These are phyloP conservation scores for Lithophane ornitopus DNA, from an alignment of 2,888 invertebrate genomes.

Conservation along the genomic window DNA sequence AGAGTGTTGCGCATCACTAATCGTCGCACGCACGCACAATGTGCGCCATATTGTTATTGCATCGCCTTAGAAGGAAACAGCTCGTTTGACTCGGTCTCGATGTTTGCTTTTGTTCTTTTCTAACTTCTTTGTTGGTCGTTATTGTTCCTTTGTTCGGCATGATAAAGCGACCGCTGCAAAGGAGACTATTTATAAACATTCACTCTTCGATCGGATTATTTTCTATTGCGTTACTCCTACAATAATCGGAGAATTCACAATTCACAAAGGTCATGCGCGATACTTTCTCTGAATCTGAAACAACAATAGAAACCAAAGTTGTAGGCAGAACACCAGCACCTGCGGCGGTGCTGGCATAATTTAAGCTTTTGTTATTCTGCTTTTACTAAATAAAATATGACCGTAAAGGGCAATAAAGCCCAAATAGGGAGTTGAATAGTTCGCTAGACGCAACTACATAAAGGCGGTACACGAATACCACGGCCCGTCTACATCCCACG, in stretches of 20 bases:
- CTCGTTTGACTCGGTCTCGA: slow-evolving; percentile 79
- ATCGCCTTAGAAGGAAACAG: slow-evolving; percentile 83
- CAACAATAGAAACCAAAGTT: slow-evolving; percentile 31
- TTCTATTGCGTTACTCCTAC: slow-evolving; percentile 72
- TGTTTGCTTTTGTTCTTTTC: slow-evolving; percentile 87
- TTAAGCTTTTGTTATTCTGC: slow-evolving; percentile 69
- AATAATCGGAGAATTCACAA: slow-evolving; percentile 63
- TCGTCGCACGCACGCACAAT: slow-evolving; percentile 76
- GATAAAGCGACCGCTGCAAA: slow-evolving; percentile 78
- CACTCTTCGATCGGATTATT: slow-evolving; percentile 77
- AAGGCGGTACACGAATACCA: slow-evolving; percentile 76
- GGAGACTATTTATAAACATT: slow-evolving; percentile 85
- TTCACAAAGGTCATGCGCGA: slow-evolving; percentile 61
- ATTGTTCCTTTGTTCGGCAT: slow-evolving; percentile 86
- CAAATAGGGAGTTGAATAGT: slow-evolving; percentile 78
- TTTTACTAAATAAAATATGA: slow-evolving; percentile 72
- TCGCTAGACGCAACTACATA: slow-evolving; percentile 76
- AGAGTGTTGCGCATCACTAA: slow-evolving; percentile 74
- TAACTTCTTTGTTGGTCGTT: slow-evolving; percentile 85
- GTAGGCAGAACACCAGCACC: slow-evolving; percentile 12
- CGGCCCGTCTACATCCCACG: slow-evolving; percentile 80
- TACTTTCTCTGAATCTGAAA: slow-evolving; percentile 44
- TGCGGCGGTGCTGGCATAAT: slow-evolving; percentile 70
- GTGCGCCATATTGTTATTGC: slow-evolving; percentile 84
- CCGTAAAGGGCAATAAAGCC: slow-evolving; percentile 77